phyloP scores from a whole-genome alignment of 1,140 invertebrate genomes.

The Musca vetustissima region DNA sequence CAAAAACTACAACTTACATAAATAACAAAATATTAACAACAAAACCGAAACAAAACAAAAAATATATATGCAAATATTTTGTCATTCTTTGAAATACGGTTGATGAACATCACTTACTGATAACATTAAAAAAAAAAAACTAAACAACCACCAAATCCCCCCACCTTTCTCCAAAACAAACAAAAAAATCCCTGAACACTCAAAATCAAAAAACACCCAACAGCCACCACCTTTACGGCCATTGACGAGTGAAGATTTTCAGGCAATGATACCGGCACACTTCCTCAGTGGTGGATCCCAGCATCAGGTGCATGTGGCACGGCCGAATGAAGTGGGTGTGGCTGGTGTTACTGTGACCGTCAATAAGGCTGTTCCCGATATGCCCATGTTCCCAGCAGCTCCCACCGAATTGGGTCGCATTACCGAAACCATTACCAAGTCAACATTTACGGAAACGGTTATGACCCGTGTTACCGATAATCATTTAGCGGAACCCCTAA shows the following conservation, averaged over 20 bases:
- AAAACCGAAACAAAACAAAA: slow-evolving; percentile 12
- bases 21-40: slow-evolving; percentile 9
- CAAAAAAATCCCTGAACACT: background rate
- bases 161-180: background rate
- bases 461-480: slow-evolving; percentile 92
- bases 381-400: slow-evolving; percentile 75
- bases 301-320: slow-evolving; percentile 51
- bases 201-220: background rate
- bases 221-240: slow-evolving; percentile 67
- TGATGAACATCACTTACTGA: background rate
- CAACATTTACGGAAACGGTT: slow-evolving; percentile 90
- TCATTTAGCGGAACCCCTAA: slow-evolving; percentile 76
- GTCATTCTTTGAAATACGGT: background rate
- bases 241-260: slow-evolving; percentile 88
- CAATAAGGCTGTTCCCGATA: slow-evolving; percentile 66
- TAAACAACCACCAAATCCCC: background rate
- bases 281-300: slow-evolving; percentile 67
- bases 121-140: background rate
- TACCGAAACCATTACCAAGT: slow-evolving; percentile 91
- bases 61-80: slow-evolving; percentile 12
- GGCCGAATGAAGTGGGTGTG: slow-evolving; percentile 53
- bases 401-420: slow-evolving; percentile 80
- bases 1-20: slow-evolving; percentile 22
- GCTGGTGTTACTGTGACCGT: slow-evolving; percentile 70
- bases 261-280: slow-evolving; percentile 89